phyloP scores from a whole-genome alignment of 2,113 vertebrate genomes.

The Thalassoma bifasciatum region DNA sequence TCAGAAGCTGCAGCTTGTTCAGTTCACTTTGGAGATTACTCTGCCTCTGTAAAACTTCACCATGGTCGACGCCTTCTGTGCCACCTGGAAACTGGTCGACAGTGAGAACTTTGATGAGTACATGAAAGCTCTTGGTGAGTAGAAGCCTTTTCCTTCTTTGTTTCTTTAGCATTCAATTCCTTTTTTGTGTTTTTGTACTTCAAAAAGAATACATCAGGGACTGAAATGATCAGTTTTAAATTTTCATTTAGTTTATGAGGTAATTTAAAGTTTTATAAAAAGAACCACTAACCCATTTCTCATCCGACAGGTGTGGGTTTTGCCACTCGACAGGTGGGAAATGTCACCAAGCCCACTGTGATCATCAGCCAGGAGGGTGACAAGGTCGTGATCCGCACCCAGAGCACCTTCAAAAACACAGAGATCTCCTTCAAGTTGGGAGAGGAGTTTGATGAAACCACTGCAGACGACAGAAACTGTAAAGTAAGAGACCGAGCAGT shows the following conservation, averaged over 20 bases:
- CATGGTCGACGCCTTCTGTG: conserved; percentile 95
- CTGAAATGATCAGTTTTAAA: too few species aligned
- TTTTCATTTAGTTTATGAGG: background rate
- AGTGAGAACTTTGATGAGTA: conserved; percentile 96
- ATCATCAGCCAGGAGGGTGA: conserved; percentile 92
- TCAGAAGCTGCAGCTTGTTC: conserved; percentile 46
- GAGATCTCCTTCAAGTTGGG: conserved; percentile 93
- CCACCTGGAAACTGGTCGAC: conserved; percentile 92
- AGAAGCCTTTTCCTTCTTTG: background rate
- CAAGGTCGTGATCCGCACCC: conserved; percentile 88
- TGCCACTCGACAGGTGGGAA: conserved; percentile 92
- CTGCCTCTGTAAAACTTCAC: conserved; percentile 51
- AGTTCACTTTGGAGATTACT: conserved; percentile 54
- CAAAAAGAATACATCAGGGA: background rate
- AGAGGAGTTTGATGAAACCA: conserved; percentile 93
- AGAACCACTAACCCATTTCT: too few species aligned
- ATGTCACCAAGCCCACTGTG: conserved; percentile 92
- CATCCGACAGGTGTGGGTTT: conserved; percentile 89
- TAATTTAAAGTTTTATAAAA: background rate
- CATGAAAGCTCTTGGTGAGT: conserved; percentile 93
- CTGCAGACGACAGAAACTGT: conserved; percentile 91
- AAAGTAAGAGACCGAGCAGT: conserved; percentile 84
- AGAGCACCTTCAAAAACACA: conserved; percentile 94
- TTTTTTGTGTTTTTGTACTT: background rate
- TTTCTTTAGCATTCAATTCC: too few species aligned